phyloP scores from a whole-genome alignment of 2,888 invertebrate genomes.

The Nineta flava region DNA sequence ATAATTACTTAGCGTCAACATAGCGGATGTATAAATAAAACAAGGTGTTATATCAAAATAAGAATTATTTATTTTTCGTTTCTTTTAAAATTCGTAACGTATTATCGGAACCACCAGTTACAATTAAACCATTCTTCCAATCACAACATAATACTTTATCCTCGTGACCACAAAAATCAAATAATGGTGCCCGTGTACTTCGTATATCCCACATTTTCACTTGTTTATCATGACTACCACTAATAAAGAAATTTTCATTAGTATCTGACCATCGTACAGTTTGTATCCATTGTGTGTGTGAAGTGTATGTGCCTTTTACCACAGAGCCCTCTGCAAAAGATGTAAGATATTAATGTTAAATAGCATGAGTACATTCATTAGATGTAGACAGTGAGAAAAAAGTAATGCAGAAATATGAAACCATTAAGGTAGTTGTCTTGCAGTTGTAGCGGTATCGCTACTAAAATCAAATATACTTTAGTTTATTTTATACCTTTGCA shows the following conservation, averaged over 20 bases:
- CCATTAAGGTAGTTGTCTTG: no score
- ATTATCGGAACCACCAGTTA: constrained; percentile 90
- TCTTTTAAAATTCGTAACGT: constrained; percentile 44
- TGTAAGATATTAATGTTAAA: no score
- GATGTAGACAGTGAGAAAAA: no score
- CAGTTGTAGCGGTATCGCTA: no score
- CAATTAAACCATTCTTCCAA: constrained; percentile 77
- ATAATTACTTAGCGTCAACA: no score
- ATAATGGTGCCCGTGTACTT: constrained; percentile 81
- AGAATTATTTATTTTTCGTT: neutral
- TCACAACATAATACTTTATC: constrained; percentile 87
- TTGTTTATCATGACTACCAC: constrained; percentile 79
- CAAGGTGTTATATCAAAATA: no score
- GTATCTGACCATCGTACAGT: constrained; percentile 77
- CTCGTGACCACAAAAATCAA: constrained; percentile 83
- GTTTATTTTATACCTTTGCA: no score
- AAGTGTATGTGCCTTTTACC: constrained; percentile 75
- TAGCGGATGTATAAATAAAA: no score
- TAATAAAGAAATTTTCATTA: constrained; percentile 72
- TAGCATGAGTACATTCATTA: no score
- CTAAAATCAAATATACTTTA: no score
- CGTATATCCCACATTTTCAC: constrained; percentile 94
- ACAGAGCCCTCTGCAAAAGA: constrained; percentile 56
- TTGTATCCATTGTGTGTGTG: constrained; percentile 86
- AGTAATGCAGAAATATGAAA: no score